Evolutionary conservation across 2,888 invertebrate species (phyloP), one percentile per base, ranked within the genome.

Genomic region (Chymomyza procnemis): DNA sequence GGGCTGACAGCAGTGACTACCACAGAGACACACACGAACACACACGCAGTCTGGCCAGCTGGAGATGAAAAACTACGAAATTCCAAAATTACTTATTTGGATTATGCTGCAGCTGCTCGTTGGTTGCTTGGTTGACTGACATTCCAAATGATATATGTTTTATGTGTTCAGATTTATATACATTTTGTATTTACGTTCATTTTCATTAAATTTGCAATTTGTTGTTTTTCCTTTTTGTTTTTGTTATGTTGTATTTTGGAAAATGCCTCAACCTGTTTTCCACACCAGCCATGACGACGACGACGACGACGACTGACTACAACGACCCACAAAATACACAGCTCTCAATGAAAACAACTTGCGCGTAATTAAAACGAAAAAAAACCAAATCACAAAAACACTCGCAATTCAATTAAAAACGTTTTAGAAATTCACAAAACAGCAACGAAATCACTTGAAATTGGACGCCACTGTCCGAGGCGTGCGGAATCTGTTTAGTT

Each of bases 381-480:
- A 57, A 64, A 57, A 12, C 26, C 50, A 67, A 71, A 59, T n/a
- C n/a, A 60, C 64, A 46, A 55, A 55, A 61, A 66, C 72, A 78
- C 80, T 78, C 87, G 88, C 82, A 88, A 84, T 87, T 84, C 87
- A 81, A 84, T 84, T 86, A 80, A 18, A n/a, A 71, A 78, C 80
- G 63, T 83, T 78, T 78, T 60, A 52, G 50, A 69, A 61, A 73
- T 47, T 55, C 30, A 58, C 61, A 41, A 41, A 22, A 4, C 21
- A 61, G 34, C 52, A 57, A 16, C 26, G 18, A 61, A 72, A 70
- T 66, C 71, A 80, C 79, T 84, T 81, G 64, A 78, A 75, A 71
- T 61, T 61, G 66, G 61, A 63, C 56, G 57, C 30, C 59, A 34
- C 47, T 41, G 55, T 56, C 26, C 26, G 26, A 26, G 3, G 26